Evolutionary conservation across 2,797 vertebrate species (phyloP).

Genomic region (Tragelaphus eurycerus): DNA sequence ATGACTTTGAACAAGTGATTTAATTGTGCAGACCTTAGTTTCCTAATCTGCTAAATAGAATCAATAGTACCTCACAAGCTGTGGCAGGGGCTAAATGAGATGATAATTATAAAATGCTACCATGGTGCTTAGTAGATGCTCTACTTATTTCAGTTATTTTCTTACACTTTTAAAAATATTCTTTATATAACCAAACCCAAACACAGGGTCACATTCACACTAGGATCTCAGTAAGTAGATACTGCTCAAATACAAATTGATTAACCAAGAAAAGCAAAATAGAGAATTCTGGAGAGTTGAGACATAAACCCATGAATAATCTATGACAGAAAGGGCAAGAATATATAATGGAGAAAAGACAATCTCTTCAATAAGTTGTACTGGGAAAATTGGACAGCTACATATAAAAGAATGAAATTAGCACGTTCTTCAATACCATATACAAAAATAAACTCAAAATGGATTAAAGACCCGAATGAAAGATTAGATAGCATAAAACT

Average conservation of each 20-base stretch:
- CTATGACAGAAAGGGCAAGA: neutral
- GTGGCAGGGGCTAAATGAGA: neutral
- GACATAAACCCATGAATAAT: neutral
- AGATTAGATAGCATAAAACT: neutral
- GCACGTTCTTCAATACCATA: neutral
- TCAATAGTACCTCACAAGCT: neutral
- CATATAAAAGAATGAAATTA: neutral
- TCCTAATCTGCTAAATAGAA: neutral
- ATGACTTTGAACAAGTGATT: neutral
- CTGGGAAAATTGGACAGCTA: neutral
- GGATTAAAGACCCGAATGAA: neutral
- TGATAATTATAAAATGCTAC: neutral
- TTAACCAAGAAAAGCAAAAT: neutral
- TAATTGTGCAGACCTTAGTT: neutral
- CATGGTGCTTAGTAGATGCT: neutral
- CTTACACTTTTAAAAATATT: neutral
- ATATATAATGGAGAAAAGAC: neutral
- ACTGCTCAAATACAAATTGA: neutral
- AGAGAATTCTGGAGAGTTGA: neutral
- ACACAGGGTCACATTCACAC: neutral
- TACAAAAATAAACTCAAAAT: neutral
- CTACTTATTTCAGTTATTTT: neutral
- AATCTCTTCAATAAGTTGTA: neutral
- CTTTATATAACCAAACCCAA: neutral
- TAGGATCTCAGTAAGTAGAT: neutral